These are phyloP conservation scores for Mnemiopsis leidyi DNA, from an alignment of 37 sponge, comb jelly and placozoan genomes.

Conservation along the genomic window DNA sequence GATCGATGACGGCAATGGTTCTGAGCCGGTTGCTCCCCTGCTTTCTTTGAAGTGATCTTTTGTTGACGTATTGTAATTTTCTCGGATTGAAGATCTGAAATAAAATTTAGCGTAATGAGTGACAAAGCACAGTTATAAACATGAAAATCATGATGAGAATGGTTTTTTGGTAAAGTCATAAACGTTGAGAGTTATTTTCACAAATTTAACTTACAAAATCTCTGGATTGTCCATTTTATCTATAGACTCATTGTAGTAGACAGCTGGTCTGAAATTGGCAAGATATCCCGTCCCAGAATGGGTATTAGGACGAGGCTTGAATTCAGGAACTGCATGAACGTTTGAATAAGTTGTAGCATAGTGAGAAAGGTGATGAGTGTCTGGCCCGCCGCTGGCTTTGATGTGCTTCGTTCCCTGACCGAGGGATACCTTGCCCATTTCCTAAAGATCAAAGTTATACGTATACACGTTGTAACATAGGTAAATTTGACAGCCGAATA, in stretches of 20 bases:
- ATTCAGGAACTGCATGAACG: conserved; percentile 66
- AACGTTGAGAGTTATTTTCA: no score
- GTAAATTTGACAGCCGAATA: no score
- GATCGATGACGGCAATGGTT: conserved; percentile 15
- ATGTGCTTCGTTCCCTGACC: conserved; percentile 76
- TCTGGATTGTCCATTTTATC: conserved; percentile 83
- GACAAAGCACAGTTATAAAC: no score
- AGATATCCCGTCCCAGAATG: conserved; percentile 86
- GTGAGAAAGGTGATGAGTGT: conserved; percentile 71
- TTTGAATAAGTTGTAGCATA: conserved; percentile 90
- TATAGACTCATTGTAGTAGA: conserved; percentile 77
- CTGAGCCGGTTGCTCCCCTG: conserved; percentile 16
- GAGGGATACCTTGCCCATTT: conserved; percentile 70
- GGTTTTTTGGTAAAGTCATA: no score
- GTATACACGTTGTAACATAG: no score
- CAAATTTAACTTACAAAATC: conserved; percentile 81
- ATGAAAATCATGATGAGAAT: no score
- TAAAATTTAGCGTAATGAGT: not conserved
- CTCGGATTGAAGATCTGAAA: conserved; percentile 47
- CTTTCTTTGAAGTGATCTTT: conserved; percentile 56
- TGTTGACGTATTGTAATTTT: conserved; percentile 32
- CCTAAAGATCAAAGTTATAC: no score
- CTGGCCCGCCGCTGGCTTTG: conserved; percentile 74
- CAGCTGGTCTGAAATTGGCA: conserved; percentile 85
- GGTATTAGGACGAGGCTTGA: conserved; percentile 55